phyloP scores from a whole-genome alignment of 30 jellyfish, hydroid and myxozoan species.

The Mastigias papua region DNA sequence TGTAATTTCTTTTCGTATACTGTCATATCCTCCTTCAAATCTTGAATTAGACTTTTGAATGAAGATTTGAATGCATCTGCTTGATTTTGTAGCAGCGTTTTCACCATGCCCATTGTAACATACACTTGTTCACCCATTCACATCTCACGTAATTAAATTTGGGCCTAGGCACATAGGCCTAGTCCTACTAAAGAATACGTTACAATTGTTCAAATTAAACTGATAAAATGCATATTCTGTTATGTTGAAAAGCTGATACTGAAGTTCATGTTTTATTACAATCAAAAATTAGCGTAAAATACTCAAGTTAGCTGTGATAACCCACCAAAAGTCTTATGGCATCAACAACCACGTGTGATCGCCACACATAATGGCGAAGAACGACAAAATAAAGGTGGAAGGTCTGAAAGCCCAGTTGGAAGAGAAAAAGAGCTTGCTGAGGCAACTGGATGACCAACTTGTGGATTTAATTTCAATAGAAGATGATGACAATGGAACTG shows the following conservation, averaged over 20 bases:
- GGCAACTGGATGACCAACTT: not conserved
- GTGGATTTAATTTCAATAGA: not conserved
- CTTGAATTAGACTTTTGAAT: slow-evolving; percentile 25
- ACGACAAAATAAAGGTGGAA: not conserved
- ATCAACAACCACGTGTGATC: too few species aligned
- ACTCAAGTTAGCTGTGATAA: too few species aligned
- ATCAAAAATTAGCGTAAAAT: too few species aligned
- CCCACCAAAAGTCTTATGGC: too few species aligned
- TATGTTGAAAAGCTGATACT: too few species aligned
- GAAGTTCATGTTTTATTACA: too few species aligned
- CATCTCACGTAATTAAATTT: too few species aligned
- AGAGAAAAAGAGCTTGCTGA: not conserved
- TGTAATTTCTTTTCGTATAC: not conserved
- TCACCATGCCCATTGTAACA: slow-evolving; percentile 59
- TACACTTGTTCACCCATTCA: not conserved
- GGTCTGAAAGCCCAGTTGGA: not conserved
- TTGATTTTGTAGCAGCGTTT: slow-evolving; percentile 44
- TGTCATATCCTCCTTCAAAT: slow-evolving; percentile 45
- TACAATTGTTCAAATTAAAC: too few species aligned
- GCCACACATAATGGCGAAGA: too few species aligned
- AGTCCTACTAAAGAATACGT: too few species aligned
- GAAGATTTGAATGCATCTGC: slow-evolving; percentile 54
- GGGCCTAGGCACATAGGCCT: too few species aligned
- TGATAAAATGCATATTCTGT: too few species aligned
- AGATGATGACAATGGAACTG: not conserved